Conservation (phyloP, 2,888 invertebrate genomes). For the Tinea pellionella region DNA sequence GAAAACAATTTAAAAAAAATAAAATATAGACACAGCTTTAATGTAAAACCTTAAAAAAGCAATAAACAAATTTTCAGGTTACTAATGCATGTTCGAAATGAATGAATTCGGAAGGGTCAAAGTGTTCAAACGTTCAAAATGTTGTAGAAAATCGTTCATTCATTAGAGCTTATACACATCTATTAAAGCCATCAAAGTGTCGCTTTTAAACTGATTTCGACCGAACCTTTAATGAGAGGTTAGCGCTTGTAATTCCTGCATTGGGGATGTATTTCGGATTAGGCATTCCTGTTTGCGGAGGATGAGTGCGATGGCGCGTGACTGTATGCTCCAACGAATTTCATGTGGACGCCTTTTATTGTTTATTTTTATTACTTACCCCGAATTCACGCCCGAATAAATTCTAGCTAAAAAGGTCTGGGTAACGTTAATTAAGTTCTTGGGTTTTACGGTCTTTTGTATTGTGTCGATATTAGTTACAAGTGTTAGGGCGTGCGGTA, state of each 20-base stretch:
- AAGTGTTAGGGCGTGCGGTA: conserved; percentile 6
- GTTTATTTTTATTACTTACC: conserved; percentile 53
- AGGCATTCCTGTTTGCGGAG: conserved; percentile 12
- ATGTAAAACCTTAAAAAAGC: too few relatives aligned
- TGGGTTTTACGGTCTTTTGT: conserved; percentile 26
- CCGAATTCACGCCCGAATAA: conserved; percentile 56
- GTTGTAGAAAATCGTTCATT: not conserved
- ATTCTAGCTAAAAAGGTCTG: conserved; percentile 37
- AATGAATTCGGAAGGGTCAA: too few relatives aligned
- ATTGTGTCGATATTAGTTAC: conserved; percentile 9
- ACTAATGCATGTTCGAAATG: too few relatives aligned
- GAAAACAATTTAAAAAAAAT: too few relatives aligned
- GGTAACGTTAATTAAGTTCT: conserved; percentile 57
- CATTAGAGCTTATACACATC: not conserved
- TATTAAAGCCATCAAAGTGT: not conserved
- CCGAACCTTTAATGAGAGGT: not conserved
- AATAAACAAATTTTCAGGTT: too few relatives aligned
- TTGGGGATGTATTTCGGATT: conserved; percentile 4
- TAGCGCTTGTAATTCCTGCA: conserved; percentile 4
- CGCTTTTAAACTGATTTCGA: not conserved
- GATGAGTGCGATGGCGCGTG: conserved; percentile 20
- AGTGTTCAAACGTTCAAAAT: too few relatives aligned
- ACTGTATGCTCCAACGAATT: conserved; percentile 18
- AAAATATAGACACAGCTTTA: too few relatives aligned
- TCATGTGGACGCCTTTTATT: conserved; percentile 41